Evolutionary conservation across 2,113 vertebrate genomes (phyloP), one percentile per base, ranked within the genome.

Genomic region (Naja naja): DNA sequence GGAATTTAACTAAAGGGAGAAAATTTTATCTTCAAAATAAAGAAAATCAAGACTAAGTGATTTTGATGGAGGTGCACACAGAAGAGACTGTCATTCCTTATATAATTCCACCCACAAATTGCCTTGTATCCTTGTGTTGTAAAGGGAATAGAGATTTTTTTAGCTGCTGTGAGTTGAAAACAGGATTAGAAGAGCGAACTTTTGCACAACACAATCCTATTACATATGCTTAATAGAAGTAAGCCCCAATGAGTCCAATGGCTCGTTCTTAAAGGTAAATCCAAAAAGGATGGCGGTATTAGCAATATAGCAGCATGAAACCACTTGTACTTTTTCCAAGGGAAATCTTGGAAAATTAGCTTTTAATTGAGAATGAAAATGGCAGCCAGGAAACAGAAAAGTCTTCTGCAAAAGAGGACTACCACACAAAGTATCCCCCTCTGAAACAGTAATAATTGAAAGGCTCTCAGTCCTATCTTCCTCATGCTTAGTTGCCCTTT

Each of bases 401-500:
- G 20, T 2, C 52, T 47, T 49, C 9, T 85, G 43, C 43, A 25
- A 81, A 56, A 43, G 49, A 87, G 58, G 54, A 60, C 12, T n/a
- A 85, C 58, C 3, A 16, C 58, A 60, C 1, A 60, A 56, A 52
- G 22, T 39, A 47, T 34, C 30, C 86, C 39, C 10, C 52, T 52
- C 81, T 34, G 56, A 88, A 88, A 60, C 45, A 92, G 89, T 89
- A 54, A 53, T 85, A 55, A 87, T 52, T 27, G 58, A 86, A 87
- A 94, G 39, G 58, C 56, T 4, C 74, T 39, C 47, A 52, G 34
- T 69, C 88, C 34, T 22, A 14, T 89, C 20, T 54, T 86, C 34
- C 54, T 93, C 69, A 94, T 34, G 55, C 91, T 87, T 87, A 60
- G 81, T n/a, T 92, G 91, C 30, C 54, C 30, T 34, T 87, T 92